Evolutionary conservation across 1,140 invertebrate genomes (phyloP).

Genomic region (Heliconius melpomene): DNA sequence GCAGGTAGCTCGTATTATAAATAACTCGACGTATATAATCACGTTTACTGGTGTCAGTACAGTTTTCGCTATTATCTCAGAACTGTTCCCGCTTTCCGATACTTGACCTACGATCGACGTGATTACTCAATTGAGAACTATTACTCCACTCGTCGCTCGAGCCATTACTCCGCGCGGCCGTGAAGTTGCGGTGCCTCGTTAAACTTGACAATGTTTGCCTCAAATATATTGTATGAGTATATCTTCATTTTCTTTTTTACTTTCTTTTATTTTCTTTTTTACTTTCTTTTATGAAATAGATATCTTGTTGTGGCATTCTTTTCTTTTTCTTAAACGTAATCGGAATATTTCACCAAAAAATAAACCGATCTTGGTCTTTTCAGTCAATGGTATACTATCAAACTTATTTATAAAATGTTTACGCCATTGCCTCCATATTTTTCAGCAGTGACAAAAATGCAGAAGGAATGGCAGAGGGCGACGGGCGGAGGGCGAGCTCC

Average conservation of each 20-base stretch:
- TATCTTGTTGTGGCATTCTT: too few species aligned
- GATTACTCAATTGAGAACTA: constrained; percentile 20
- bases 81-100: not conserved
- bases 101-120: constrained; percentile 16
- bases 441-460: not conserved
- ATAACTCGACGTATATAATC: not conserved
- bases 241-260: not conserved
- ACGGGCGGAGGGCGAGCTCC: constrained; percentile 12
- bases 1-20: not conserved
- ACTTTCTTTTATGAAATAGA: too few species aligned
- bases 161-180: constrained; percentile 2
- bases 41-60: not conserved
- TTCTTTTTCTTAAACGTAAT: too few species aligned
- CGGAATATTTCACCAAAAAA: too few species aligned
- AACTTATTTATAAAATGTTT: constrained; percentile 17
- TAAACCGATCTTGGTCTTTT: too few species aligned
- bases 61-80: not conserved
- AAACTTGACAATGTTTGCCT: constrained; percentile 7
- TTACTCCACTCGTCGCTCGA: constrained; percentile 4
- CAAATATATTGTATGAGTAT: not conserved
- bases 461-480: not conserved
- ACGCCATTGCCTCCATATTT: constrained; percentile 19
- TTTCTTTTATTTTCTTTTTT: not conserved
- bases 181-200: not conserved
- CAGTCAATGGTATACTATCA: not conserved